Percentiles rank a stretch among this genome's conserved stretches.
Evolutionary conservation across 30 jellyfish, hydroid and myxozoan genomes (phyloP).

Genomic region (Turritopsis rubra): DNA sequence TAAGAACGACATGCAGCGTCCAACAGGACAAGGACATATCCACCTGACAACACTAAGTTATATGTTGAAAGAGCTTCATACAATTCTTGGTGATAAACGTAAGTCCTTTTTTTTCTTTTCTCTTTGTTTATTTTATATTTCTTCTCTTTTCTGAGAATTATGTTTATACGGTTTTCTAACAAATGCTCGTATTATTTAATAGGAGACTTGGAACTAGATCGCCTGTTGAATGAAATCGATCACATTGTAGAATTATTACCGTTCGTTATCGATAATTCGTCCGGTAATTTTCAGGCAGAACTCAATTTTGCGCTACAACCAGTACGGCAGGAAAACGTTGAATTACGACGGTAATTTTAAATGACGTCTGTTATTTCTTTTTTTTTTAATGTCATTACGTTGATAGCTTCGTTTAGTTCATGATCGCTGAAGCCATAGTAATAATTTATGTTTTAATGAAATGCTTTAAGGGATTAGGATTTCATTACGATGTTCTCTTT

Average conservation of each 20-base stretch:
- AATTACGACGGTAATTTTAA: slow-evolving; percentile 41
- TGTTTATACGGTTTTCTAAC: not conserved
- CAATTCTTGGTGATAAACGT: slow-evolving; percentile 47
- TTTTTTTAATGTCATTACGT: too few species aligned
- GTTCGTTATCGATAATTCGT: slow-evolving; percentile 40
- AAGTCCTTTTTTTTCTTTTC: slow-evolving; percentile 19
- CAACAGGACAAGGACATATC: slow-evolving; percentile 1
- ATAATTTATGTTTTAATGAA: too few species aligned
- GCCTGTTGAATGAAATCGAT: slow-evolving; percentile 63
- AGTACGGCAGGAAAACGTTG: slow-evolving; percentile 56
- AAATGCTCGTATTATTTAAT: not conserved
- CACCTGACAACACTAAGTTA: slow-evolving; percentile 65
- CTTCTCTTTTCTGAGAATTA: not conserved
- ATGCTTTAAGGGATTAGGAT: not conserved
- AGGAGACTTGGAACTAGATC: slow-evolving; percentile 56
- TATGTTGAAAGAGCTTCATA: slow-evolving; percentile 54
- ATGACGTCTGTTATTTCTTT: not conserved
- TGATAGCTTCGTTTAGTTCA: too few species aligned
- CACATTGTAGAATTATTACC: slow-evolving; percentile 65
- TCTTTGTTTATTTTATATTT: too few species aligned
- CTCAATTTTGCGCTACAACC: slow-evolving; percentile 63
- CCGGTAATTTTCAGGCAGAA: slow-evolving; percentile 60
- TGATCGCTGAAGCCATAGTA: too few species aligned
- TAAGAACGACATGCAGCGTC: not conserved
- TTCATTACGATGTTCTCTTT: too few species aligned